Conservation (phyloP, 2,797 vertebrate genomes). For the Pelochelys cantorii region DNA sequence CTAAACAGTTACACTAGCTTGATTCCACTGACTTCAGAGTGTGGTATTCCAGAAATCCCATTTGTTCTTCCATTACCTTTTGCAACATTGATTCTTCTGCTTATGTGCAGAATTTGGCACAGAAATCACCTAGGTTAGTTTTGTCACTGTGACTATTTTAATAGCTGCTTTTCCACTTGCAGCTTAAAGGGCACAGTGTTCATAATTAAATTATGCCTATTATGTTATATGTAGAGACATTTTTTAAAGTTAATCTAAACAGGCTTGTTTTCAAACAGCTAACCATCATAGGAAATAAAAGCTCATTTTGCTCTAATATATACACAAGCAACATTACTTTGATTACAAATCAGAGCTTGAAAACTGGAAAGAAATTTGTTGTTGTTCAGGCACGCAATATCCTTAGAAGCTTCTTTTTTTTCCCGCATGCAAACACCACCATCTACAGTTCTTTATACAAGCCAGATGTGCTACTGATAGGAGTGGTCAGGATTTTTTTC, state of each 20-base stretch:
- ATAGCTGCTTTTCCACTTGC: background rate
- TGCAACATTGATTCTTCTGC: background rate
- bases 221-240: constrained; percentile 10
- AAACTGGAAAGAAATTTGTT: background rate
- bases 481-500: background rate
- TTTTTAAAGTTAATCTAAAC: constrained; percentile 46
- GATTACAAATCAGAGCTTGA: background rate
- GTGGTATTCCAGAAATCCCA: background rate
- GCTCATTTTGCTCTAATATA: constrained; percentile 12
- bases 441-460: background rate
- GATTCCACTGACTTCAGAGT: background rate
- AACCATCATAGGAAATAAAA: background rate
- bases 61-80: background rate
- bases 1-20: background rate
- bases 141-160: background rate
- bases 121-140: background rate
- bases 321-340: background rate
- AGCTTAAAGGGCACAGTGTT: background rate
- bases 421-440: background rate
- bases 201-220: background rate
- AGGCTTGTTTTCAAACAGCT: constrained; percentile 25
- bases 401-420: background rate
- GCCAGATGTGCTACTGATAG: background rate
- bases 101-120: background rate
- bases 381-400: background rate